Percentiles rank a stretch among this genome's conserved stretches.
phyloP scores from a whole-genome alignment of 2,888 invertebrate genomes.

The Melinopterus prodromus region DNA sequence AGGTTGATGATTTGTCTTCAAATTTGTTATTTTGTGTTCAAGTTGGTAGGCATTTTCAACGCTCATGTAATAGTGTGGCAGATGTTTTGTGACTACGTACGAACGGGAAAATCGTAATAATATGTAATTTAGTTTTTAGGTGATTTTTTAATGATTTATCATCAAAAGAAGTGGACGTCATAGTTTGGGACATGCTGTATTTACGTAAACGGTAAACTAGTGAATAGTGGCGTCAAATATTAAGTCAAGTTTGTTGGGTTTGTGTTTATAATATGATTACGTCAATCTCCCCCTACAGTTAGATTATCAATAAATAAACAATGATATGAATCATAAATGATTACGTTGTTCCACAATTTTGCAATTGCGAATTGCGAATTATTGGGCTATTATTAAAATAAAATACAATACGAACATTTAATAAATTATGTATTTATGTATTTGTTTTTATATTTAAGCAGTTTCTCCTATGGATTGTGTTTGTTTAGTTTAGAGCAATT shows the following conservation, averaged over 20 bases:
- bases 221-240: background rate
- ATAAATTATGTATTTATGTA: too few relatives aligned
- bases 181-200: background rate
- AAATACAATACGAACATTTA: too few relatives aligned
- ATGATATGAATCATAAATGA: background rate
- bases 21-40: background rate
- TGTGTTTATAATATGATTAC: background rate
- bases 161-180: background rate
- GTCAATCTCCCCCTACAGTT: background rate
- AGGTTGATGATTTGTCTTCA: background rate
- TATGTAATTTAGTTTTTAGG: background rate
- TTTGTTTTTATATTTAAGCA: too few relatives aligned
- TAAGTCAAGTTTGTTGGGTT: background rate
- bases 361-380: background rate
- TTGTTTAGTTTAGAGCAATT: too few relatives aligned
- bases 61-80: background rate
- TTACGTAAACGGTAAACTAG: background rate
- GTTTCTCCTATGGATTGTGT: too few relatives aligned
- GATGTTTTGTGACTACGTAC: background rate
- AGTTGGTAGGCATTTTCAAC: constrained; percentile 4
- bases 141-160: background rate
- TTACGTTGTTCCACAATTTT: background rate
- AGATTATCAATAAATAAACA: background rate
- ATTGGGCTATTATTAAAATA: too few relatives aligned
- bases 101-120: background rate